Evolutionary conservation across 2,113 vertebrate genomes (phyloP).

Genomic region (Oxyura jamaicensis): DNA sequence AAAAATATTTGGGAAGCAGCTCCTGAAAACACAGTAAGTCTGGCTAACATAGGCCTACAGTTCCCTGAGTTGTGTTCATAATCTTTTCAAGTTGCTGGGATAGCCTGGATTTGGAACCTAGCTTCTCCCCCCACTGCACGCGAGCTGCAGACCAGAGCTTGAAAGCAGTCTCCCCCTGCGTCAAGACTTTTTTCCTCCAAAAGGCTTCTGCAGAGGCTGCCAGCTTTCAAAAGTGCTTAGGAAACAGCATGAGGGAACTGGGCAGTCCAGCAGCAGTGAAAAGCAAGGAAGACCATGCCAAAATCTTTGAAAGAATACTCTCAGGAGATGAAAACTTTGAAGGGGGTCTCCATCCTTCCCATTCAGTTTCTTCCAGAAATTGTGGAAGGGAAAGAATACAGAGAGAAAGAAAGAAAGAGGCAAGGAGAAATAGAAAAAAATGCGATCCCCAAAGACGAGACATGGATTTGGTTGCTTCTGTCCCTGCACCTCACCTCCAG

Average conservation of each 20-base stretch:
- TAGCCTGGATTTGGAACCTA: background rate
- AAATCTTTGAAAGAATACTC: conserved; percentile 27
- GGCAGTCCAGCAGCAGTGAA: conserved; percentile 8
- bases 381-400: background rate
- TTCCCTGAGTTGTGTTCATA: background rate
- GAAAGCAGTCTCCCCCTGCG: background rate
- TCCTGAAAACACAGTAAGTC: background rate
- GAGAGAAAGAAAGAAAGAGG: background rate
- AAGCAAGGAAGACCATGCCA: background rate
- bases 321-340: conserved; percentile 31
- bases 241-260: conserved; percentile 32
- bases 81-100: background rate
- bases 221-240: background rate
- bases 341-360: background rate
- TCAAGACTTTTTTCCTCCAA: background rate
- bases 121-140: background rate
- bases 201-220: conserved; percentile 18
- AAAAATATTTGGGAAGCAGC: background rate
- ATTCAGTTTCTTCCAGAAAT: conserved; percentile 26
- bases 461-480: background rate
- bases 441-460: background rate
- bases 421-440: background rate
- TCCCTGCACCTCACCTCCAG: background rate
- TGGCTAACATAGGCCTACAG: background rate
- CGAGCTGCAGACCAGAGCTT: background rate